Conservation (phyloP, 1,140 invertebrate species). For the Plodia interpunctella region DNA sequence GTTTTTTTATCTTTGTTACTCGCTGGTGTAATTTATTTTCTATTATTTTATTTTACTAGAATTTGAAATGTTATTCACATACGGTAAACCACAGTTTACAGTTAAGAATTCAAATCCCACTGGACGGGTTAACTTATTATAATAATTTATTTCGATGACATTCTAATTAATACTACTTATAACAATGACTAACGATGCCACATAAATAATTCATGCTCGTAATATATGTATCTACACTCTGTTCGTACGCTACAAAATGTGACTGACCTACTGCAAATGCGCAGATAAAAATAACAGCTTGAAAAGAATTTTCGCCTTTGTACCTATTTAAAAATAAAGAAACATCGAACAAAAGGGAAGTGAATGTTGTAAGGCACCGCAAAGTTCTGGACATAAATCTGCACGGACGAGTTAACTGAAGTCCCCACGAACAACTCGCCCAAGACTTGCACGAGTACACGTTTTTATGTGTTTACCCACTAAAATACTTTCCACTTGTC, state of each 20-base stretch:
- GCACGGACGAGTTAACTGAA: slow-evolving; percentile 42
- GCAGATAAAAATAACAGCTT: not conserved
- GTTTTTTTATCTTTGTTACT: too few relatives aligned
- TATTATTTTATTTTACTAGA: too few relatives aligned
- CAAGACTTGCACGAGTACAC: slow-evolving; percentile 25
- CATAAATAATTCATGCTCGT: not conserved
- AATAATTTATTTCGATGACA: too few relatives aligned
- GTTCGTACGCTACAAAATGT: not conserved
- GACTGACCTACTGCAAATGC: not conserved
- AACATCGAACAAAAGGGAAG: slow-evolving; percentile 36
- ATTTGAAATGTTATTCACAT: too few relatives aligned
- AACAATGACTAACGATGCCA: not conserved
- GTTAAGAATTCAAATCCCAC: too few relatives aligned
- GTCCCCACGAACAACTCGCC: slow-evolving; percentile 34
- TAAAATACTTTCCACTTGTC: slow-evolving; percentile 4
- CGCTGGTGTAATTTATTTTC: too few relatives aligned
- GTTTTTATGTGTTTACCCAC: slow-evolving; percentile 12
- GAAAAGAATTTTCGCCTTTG: slow-evolving; percentile 2
- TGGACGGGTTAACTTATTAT: too few relatives aligned
- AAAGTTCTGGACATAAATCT: slow-evolving; percentile 44
- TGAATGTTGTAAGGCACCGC: slow-evolving; percentile 24
- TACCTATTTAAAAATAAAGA: slow-evolving; percentile 16
- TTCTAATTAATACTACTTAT: too few relatives aligned
- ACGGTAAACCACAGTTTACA: too few relatives aligned
- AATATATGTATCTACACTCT: not conserved